Evolutionary conservation across 1,140 invertebrate species (phyloP), one percentile per base, ranked within the genome.

Genomic region (Drosophila littoralis): DNA sequence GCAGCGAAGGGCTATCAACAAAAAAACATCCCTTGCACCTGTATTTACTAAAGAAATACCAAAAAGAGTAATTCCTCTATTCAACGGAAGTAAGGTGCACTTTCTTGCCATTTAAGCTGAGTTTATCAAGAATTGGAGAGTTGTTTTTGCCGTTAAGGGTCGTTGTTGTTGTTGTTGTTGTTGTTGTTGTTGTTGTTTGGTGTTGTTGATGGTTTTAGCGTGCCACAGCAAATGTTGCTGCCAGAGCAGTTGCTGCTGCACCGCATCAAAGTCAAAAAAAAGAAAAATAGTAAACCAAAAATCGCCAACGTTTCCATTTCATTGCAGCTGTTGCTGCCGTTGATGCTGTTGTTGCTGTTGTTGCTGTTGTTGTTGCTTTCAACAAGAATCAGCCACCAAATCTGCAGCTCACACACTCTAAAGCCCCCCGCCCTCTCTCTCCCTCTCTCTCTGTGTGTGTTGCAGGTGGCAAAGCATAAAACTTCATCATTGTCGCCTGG

Each of bases 391-490:
- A 45, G 52, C 63, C 42, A 48, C 13, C 15, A 52, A 42, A 59
- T 72, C 64, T 57, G 69, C 28, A 36, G 22, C 12, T 13, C 46
- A 17, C 59, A 40, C 42, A 17, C 22, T 9, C 12, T 12, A 17
- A 38, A 15, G 22, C 13, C 17, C 15, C 2, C 15, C 5, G 45
- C 52, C 52, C 28, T 40, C 17, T 60, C 1, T 70, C n/a, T n/a
- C n/a, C n/a, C n/a, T n/a, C n/a, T 58, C 28, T 40, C 17, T 60
- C 1, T 70, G 67, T 57, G 13, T 69, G 71, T 85, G 66, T 60
- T 82, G 77, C 80, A 89, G 84, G 84, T 89, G 84, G 76, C 74
- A 89, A 89, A 89, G 85, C 84, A 89, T 89, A 89, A 89, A 89
- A 89, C 84, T 89, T 89, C 84, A 89, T 89, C 88, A 89, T 89